phyloP scores from a whole-genome alignment of 2,797 vertebrate genomes.

The Botia kubotai region DNA sequence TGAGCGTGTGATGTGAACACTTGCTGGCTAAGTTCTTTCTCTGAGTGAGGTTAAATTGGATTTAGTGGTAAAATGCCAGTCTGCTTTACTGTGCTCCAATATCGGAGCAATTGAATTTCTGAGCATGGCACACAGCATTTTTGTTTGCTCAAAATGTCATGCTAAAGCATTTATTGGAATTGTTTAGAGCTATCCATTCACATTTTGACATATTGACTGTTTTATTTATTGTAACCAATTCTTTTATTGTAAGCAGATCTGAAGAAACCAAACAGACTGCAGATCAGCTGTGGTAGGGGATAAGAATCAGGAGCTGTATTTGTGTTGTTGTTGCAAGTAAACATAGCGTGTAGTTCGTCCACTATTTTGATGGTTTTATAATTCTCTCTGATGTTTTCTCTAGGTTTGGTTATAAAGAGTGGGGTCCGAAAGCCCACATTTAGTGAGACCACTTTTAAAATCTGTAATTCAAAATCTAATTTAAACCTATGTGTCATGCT shows the following conservation, averaged over 20 bases:
- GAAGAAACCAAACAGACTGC: background rate
- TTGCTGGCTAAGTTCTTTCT: constrained; percentile 6
- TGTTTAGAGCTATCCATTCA: constrained; percentile 10
- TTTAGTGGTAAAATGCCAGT: constrained; percentile 43
- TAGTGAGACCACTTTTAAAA: too few relatives aligned
- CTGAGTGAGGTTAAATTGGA: constrained; percentile 27
- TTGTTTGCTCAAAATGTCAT: constrained; percentile 35
- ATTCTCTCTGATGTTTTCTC: background rate
- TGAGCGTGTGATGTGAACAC: background rate
- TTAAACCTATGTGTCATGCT: too few relatives aligned
- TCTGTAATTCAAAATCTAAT: too few relatives aligned
- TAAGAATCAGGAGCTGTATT: background rate
- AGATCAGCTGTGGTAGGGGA: background rate
- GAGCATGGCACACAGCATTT: constrained; percentile 26
- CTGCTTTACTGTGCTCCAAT: constrained; percentile 3
- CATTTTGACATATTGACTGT: constrained; percentile 33
- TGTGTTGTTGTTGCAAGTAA: background rate
- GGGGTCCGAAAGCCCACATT: too few relatives aligned
- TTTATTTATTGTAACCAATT: constrained; percentile 8
- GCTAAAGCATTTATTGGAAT: constrained; percentile 28
- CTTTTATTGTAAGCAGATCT: background rate
- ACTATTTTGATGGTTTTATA: background rate
- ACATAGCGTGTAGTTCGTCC: background rate
- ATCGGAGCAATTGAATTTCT: constrained; percentile 33
- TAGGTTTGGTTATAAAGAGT: background rate